Percentiles rank a stretch among this genome's conserved stretches.
These are phyloP conservation scores for Pelecanus crispus DNA, from an alignment of 2,113 vertebrate genomes.

Conservation along the genomic window DNA sequence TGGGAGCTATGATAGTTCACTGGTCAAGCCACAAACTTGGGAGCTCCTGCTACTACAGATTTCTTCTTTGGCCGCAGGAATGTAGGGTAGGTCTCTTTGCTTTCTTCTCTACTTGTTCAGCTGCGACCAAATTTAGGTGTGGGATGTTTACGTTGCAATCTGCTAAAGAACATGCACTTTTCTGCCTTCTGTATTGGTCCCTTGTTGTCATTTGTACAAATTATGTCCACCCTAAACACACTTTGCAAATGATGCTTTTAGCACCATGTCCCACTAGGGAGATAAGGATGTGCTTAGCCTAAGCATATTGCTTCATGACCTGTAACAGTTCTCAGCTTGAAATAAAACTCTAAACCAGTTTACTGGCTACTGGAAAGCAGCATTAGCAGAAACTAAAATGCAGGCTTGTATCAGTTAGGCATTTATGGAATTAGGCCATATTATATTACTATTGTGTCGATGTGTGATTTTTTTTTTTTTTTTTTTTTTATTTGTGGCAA, in stretches of 20 bases:
- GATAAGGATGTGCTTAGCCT: background rate
- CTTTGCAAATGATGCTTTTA: background rate
- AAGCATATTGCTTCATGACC: background rate
- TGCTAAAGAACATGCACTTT: background rate
- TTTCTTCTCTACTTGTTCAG: background rate
- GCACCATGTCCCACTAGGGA: background rate
- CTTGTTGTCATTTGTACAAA: background rate
- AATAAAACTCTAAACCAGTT: background rate
- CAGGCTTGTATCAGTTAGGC: background rate
- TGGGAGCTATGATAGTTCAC: background rate
- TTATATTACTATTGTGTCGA: background rate
- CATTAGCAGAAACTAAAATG: background rate
- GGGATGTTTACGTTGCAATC: background rate
- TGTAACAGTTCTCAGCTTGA: background rate
- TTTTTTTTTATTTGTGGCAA: background rate
- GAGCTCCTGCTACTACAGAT: background rate
- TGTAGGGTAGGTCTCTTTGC: background rate
- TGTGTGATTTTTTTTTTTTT: background rate
- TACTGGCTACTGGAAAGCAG: background rate
- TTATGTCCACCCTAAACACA: background rate
- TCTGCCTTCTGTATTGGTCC: background rate
- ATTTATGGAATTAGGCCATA: background rate
- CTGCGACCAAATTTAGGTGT: background rate
- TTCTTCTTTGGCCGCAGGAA: fast-evolving
- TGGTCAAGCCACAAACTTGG: background rate